A percentile compares a stretch with the other conserved stretches of the same genome.
Conservation (phyloP, 2,113 vertebrate species). For the Alouatta palliata region DNA sequence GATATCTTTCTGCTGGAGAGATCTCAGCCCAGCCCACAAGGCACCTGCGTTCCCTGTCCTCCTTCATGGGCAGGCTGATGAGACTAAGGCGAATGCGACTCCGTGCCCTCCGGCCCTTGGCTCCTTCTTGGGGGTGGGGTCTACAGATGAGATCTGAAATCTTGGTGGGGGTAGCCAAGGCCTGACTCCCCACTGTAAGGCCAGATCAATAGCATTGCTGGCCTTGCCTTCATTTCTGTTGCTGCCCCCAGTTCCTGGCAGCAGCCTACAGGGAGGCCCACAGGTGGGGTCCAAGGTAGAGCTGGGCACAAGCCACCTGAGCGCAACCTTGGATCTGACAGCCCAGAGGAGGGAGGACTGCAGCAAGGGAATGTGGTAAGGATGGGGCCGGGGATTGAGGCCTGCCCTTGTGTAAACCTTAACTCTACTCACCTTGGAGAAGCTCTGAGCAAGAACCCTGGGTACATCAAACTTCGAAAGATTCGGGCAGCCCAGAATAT, state of each 20-base stretch:
- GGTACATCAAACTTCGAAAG: conserved; percentile 94
- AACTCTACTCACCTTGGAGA: conserved; percentile 88
- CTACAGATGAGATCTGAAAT: conserved; percentile 45
- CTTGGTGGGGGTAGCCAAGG: conserved; percentile 47
- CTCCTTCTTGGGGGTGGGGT: neutral
- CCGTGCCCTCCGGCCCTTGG: conserved; percentile 49
- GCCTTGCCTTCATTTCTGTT: neutral
- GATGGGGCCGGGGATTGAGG: accelerated
- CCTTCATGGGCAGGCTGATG: conserved; percentile 74
- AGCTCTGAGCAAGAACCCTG: conserved; percentile 90
- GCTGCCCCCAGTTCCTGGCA: neutral
- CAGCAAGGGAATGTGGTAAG: neutral
- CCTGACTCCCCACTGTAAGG: neutral
- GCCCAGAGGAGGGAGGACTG: neutral
- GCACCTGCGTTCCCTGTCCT: too few relatives aligned
- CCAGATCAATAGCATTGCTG: neutral
- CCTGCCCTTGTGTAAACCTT: conserved; percentile 68
- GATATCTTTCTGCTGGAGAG: conserved; percentile 85
- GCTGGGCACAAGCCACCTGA: conserved; percentile 52
- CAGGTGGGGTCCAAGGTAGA: conserved; percentile 17
- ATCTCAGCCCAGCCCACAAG: neutral
- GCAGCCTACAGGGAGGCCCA: conserved; percentile 42
- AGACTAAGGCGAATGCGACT: conserved; percentile 86
- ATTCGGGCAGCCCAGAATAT: conserved; percentile 96
- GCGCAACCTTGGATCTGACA: conserved; percentile 77